phyloP scores from a whole-genome alignment of 2,113 vertebrate species.

The Pterocles orientalis region DNA sequence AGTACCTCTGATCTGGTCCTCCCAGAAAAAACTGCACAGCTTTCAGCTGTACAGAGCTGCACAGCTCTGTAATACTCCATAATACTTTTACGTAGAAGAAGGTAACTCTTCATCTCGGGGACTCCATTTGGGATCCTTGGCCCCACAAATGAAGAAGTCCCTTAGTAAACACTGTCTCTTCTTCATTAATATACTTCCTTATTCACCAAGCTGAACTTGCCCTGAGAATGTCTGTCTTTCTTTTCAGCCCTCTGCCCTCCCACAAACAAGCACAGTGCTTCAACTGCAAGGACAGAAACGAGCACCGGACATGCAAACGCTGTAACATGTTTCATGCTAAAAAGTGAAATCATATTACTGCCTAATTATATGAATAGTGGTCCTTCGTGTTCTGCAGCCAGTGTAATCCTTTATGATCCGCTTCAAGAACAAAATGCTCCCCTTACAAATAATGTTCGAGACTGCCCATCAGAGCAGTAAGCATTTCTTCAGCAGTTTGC shows the following conservation, averaged over 20 bases:
- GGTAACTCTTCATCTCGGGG: background rate
- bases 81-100: background rate
- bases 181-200: background rate
- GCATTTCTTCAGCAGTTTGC: background rate
- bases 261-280: background rate
- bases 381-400: background rate
- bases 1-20: background rate
- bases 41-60: background rate
- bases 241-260: background rate
- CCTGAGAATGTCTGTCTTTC: background rate
- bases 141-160: background rate
- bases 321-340: background rate
- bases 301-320: background rate
- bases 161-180: background rate
- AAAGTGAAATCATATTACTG: background rate
- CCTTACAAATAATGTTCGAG: background rate
- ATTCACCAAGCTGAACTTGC: background rate
- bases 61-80: background rate
- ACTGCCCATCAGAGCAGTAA: background rate
- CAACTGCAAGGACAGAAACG: background rate
- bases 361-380: background rate
- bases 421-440: background rate
- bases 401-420: background rate
- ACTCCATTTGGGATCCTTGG: background rate
- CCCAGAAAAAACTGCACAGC: background rate